A percentile compares a stretch with the other conserved stretches of the same genome.
Evolutionary conservation across 2,888 invertebrate species (phyloP).

Genomic region (Nasonia oneida): DNA sequence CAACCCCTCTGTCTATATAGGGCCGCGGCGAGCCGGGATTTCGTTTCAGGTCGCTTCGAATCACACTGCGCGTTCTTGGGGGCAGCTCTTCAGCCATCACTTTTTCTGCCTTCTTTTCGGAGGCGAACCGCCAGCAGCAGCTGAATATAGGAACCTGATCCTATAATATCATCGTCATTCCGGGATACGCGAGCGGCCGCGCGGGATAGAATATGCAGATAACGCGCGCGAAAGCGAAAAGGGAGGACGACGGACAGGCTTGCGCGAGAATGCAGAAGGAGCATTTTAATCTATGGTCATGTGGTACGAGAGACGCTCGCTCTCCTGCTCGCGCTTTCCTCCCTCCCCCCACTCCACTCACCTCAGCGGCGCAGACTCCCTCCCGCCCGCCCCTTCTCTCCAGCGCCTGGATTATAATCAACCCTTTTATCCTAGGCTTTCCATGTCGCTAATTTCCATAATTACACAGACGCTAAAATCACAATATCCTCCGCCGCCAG

Average conservation of each 20-base stretch:
- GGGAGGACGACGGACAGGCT: conserved; percentile 71
- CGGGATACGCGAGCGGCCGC: conserved; percentile 66
- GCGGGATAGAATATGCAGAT: conserved; percentile 68
- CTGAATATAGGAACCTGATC: conserved; percentile 70
- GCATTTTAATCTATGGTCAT: conserved; percentile 78
- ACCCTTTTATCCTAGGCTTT: conserved; percentile 80
- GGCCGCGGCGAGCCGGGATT: conserved; percentile 53
- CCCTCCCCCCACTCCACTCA: conserved; percentile 62
- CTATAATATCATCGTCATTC: conserved; percentile 72
- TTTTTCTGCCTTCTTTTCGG: conserved; percentile 56
- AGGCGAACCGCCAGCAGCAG: conserved; percentile 37
- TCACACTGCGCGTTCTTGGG: conserved; percentile 58
- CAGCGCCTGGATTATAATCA: conserved; percentile 78
- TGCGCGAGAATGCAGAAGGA: conserved; percentile 75
- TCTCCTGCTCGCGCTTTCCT: conserved; percentile 62
- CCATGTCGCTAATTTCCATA: conserved; percentile 80
- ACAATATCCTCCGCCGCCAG: conserved; percentile 77
- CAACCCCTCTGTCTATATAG: background rate
- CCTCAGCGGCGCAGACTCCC: conserved; percentile 63
- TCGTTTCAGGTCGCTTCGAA: conserved; percentile 63
- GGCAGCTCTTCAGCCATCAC: conserved; percentile 47
- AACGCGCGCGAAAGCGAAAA: conserved; percentile 48
- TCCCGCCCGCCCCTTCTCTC: conserved; percentile 69
- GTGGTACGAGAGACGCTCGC: conserved; percentile 68
- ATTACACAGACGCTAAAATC: conserved; percentile 80